These are phyloP conservation scores for Paedocypris sp. DNA, from an alignment of 2,113 vertebrate genomes.

Conservation along the genomic window DNA sequence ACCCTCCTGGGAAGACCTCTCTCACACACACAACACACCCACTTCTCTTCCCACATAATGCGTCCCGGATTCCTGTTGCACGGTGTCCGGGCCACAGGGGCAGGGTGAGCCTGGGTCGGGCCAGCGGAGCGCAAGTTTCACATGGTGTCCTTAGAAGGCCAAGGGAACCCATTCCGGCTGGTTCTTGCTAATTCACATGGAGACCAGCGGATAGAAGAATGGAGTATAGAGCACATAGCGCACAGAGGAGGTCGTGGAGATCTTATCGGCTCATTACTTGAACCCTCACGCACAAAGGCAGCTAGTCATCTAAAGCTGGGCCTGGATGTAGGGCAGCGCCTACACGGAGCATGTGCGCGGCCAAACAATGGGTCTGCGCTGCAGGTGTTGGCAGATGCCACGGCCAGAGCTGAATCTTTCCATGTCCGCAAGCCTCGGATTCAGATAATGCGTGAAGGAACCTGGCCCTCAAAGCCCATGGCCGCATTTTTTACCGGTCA, in stretches of 20 bases:
- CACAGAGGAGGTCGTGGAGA: slow-evolving; percentile 44
- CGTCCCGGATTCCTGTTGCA: no score
- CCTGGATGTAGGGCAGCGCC: slow-evolving; percentile 39
- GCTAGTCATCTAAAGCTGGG: slow-evolving; percentile 38
- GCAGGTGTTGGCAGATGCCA: slow-evolving; percentile 54
- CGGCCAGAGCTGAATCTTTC: slow-evolving; percentile 30
- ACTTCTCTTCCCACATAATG: slow-evolving; percentile 2
- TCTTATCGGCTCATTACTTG: slow-evolving; percentile 57
- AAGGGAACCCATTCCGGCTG: neutral
- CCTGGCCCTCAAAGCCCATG: slow-evolving; percentile 13
- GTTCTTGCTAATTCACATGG: neutral
- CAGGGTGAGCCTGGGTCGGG: neutral
- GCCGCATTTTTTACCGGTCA: slow-evolving; percentile 32
- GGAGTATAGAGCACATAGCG: slow-evolving; percentile 32
- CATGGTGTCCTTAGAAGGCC: neutral
- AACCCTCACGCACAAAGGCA: slow-evolving; percentile 48
- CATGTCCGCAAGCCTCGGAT: slow-evolving; percentile 31
- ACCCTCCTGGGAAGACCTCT: slow-evolving; percentile 42
- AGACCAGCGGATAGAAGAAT: neutral
- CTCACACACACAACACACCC: neutral
- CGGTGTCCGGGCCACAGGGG: neutral
- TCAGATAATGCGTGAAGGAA: slow-evolving; percentile 20
- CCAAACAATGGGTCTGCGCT: slow-evolving; percentile 45
- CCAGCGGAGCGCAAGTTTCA: neutral
- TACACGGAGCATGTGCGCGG: slow-evolving; percentile 33